Evolutionary conservation across 1,140 invertebrate genomes (phyloP), one percentile per base, ranked within the genome.

Genomic region (Procambarus clarkii): DNA sequence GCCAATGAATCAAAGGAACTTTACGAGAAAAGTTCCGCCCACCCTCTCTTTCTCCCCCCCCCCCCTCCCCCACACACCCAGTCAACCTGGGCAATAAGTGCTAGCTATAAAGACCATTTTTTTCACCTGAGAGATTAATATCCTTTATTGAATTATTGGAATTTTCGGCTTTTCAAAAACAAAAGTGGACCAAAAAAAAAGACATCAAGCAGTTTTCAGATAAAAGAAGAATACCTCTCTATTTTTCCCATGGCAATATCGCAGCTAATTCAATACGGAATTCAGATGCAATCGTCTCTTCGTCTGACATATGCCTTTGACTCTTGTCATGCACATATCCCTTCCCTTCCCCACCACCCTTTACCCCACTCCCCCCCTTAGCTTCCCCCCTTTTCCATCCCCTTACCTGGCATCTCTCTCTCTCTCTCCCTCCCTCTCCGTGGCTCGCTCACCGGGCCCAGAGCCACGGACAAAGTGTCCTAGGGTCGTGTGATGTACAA

Each of bases 111-210:
- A 87, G 77, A 78, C 74, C 85, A 50, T 77, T 77, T 87, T 87
- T 87, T 87, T 87, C n/a, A 77, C 85, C 58, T 60, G 85, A 79
- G 18, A 78, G 76, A 87, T 87, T 87, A 87, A 87, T 87, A 78
- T 46, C 85, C 74, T 87, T 87, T 87, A 87, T 87, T 87, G 85
- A 87, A 87, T 87, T 87, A 87, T 87, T 87, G 85, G 85, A 78
- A 87, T 77, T 87, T 87, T 87, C 74, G 85, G 58, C 48, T 87
- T 87, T 87, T 87, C 76, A 82, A 82, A 82, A 82, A 82, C 85
- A 76, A 87, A 76, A 69, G 81, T 83, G 69, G 69, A 34, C n/a
- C n/a, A 34, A 60, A 60, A 78, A 58, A 34, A 87, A 79, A 87
- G 54, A 87, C 46, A 60, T 79, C 46, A 74, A 87, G 85, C 85